Percentiles rank a stretch among this genome's conserved stretches.
Conservation (phyloP, 2,797 vertebrate species). For the Poecilia picta region DNA sequence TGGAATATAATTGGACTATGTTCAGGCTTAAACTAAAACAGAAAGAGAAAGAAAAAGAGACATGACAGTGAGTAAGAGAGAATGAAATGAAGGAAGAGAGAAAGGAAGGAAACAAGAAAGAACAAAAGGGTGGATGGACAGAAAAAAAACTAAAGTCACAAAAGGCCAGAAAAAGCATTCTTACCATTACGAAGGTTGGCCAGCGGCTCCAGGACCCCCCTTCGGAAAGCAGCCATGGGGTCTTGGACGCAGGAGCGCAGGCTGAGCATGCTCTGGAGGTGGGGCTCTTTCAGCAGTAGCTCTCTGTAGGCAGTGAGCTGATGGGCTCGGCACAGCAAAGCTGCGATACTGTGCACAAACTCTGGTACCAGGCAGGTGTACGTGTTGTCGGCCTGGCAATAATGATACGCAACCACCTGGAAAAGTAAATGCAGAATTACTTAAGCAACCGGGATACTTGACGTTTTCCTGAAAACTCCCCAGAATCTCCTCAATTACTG, state of each 20-base stretch:
- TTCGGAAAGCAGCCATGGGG: constrained; percentile 89
- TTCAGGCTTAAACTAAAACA: not conserved
- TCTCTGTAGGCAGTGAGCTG: constrained; percentile 90
- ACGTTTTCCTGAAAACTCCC: not conserved
- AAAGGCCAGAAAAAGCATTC: not conserved
- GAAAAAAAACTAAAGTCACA: not conserved
- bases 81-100: not conserved
- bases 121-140: not conserved
- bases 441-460: not conserved
- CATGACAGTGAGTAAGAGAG: not conserved
- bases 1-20: not conserved
- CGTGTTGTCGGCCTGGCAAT: constrained; percentile 98
- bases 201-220: constrained; percentile 93
- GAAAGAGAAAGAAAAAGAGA: not conserved
- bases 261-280: constrained; percentile 95
- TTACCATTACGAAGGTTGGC: constrained; percentile 89
- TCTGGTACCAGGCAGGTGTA: constrained; percentile 98
- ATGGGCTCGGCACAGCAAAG: constrained; percentile 91
- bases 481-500: not conserved
- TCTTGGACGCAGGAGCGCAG: constrained; percentile 97
- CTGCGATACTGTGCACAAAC: constrained; percentile 95
- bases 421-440: constrained; percentile 15
- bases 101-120: not conserved
- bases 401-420: constrained; percentile 98
- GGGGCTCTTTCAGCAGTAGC: constrained; percentile 90